Conservation (phyloP, 2,888 invertebrate genomes). For the Malachius bipustulatus region DNA sequence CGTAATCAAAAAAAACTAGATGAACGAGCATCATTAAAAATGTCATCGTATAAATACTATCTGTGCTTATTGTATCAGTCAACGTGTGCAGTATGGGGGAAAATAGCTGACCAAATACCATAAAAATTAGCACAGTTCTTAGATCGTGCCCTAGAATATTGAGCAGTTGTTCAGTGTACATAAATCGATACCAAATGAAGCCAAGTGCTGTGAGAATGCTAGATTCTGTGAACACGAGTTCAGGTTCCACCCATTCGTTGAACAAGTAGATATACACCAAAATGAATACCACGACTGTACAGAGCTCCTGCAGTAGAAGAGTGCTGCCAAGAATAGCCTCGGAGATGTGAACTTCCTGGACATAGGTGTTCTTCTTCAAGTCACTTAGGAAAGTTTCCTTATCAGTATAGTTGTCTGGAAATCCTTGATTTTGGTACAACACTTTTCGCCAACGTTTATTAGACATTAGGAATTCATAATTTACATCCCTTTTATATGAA, state of each 20-base stretch:
- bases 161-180: slow-evolving; percentile 21
- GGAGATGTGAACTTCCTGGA: slow-evolving; percentile 56
- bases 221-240: slow-evolving; percentile 48
- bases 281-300: slow-evolving; percentile 61
- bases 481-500: too few species aligned
- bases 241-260: slow-evolving; percentile 53
- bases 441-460: slow-evolving; percentile 72
- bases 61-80: slow-evolving; percentile 93
- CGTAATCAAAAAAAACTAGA: slow-evolving; percentile 88
- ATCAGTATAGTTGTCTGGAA: slow-evolving; percentile 89
- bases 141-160: slow-evolving; percentile 46
- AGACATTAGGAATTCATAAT: slow-evolving; percentile 6
- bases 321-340: slow-evolving; percentile 67
- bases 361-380: slow-evolving; percentile 69
- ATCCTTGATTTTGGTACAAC: slow-evolving; percentile 74
- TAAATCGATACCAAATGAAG: slow-evolving; percentile 47
- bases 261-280: slow-evolving; percentile 62
- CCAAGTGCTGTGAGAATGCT: slow-evolving; percentile 45
- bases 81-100: slow-evolving; percentile 88
- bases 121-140: slow-evolving; percentile 68
- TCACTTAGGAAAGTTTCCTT: slow-evolving; percentile 70
- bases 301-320: slow-evolving; percentile 67
- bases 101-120: slow-evolving; percentile 76
- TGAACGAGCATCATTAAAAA: slow-evolving; percentile 79
- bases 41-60: slow-evolving; percentile 92